These are phyloP conservation scores for Archocentrus centrarchus DNA, from an alignment of 2,113 vertebrate species.

Conservation along the genomic window DNA sequence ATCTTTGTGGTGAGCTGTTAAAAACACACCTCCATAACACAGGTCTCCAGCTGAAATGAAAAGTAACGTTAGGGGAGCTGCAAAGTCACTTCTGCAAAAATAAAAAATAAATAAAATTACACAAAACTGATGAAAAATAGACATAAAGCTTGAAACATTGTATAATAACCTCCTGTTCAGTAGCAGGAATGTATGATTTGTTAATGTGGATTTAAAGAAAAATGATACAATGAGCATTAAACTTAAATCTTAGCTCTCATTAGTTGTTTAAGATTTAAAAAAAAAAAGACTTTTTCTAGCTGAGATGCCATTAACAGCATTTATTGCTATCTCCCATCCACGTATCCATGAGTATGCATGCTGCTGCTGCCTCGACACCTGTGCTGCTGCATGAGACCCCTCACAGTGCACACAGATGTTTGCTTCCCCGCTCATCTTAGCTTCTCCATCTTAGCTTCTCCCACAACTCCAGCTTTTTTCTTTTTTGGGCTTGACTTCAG, in stretches of 20 bases:
- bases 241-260: not conserved
- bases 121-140: not conserved
- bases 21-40: not conserved
- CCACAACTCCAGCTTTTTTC: not conserved
- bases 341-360: not conserved
- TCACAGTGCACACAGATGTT: not conserved
- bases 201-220: not conserved
- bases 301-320: not conserved
- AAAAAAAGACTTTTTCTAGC: not conserved
- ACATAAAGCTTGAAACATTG: not conserved
- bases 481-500: constrained; percentile 13
- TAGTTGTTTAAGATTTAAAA: not conserved
- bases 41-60: no score
- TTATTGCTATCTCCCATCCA: not conserved
- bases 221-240: fast-evolving
- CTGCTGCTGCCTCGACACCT: constrained; percentile 13
- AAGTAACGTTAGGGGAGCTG: not conserved
- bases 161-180: not conserved
- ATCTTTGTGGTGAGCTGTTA: not conserved
- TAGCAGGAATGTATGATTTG: not conserved
- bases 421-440: not conserved
- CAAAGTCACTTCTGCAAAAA: not conserved
- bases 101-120: not conserved
- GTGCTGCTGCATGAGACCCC: constrained; percentile 27
- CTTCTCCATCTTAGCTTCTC: not conserved